Conservation (phyloP, 2,888 invertebrate genomes). For the Eupeodes luniger region DNA sequence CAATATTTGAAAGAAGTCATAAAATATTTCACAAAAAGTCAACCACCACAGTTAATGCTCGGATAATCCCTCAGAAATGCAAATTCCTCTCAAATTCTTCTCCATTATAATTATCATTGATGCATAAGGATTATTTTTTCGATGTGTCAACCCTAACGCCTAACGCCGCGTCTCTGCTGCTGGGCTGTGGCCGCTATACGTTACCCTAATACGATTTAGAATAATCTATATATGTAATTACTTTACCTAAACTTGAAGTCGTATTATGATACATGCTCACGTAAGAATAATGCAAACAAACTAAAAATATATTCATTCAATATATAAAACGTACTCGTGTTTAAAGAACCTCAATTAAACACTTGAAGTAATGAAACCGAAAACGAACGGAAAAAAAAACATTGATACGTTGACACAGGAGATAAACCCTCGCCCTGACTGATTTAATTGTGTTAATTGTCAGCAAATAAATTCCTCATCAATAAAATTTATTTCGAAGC, state of each 20-base stretch:
- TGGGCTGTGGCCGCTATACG: constrained; percentile 1
- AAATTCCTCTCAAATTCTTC: constrained; percentile 31
- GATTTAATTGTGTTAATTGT: constrained; percentile 66
- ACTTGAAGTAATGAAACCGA: constrained; percentile 20
- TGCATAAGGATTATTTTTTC: constrained; percentile 3
- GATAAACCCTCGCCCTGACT: constrained; percentile 51
- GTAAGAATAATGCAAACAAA: constrained; percentile 44
- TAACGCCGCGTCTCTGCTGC: background rate
- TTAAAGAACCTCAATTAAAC: constrained; percentile 50
- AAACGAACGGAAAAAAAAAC: constrained; percentile 24
- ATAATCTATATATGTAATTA: background rate
- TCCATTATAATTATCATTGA: background rate
- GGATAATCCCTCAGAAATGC: constrained; percentile 46
- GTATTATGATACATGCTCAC: constrained; percentile 21
- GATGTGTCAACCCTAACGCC: constrained; percentile 24
- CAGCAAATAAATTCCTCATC: constrained; percentile 66
- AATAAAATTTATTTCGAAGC: constrained; percentile 52
- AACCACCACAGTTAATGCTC: constrained; percentile 41
- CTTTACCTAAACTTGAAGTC: background rate
- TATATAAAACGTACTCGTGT: background rate
- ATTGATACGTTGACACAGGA: constrained; percentile 50
- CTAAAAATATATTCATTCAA: background rate
- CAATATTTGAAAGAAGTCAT: background rate
- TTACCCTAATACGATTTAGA: constrained; percentile 3
- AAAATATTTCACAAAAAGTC: constrained; percentile 23